Percentiles rank a stretch among this genome's conserved stretches.
Evolutionary conservation across 2,797 vertebrate species (phyloP).

Genomic region (Mareca strepera): DNA sequence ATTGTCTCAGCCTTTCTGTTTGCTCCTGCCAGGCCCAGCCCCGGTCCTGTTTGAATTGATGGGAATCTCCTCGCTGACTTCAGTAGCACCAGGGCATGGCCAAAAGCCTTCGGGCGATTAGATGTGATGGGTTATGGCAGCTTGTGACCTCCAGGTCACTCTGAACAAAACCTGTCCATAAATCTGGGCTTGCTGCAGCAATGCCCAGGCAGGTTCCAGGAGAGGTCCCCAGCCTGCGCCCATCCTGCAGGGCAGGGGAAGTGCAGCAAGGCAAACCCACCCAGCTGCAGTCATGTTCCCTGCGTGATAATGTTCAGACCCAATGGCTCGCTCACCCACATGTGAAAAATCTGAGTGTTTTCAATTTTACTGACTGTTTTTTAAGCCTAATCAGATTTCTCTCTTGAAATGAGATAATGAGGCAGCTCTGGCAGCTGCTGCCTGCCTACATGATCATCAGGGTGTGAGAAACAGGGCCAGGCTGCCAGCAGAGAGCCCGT

Average conservation of each 20-base stretch:
- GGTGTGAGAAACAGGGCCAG: not conserved
- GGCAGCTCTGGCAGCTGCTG: not conserved
- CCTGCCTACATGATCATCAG: not conserved
- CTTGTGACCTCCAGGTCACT: not conserved
- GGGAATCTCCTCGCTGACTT: not conserved
- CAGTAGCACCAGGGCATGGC: not conserved
- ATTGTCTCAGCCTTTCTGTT: not conserved
- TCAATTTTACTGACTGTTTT: constrained; percentile 11
- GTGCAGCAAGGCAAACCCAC: not conserved
- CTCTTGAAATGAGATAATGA: constrained; percentile 38
- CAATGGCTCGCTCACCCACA: not conserved
- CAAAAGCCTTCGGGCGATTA: not conserved
- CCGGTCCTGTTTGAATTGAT: not conserved
- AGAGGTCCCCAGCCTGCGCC: not conserved
- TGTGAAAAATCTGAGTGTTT: not conserved
- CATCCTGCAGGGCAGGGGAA: rapidly evolving
- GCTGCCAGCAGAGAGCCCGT: not conserved
- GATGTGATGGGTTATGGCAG: not conserved
- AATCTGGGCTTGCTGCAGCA: not conserved
- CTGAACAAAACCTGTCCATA: not conserved
- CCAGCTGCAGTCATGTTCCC: not conserved
- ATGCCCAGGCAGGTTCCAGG: not conserved
- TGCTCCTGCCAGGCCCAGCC: not conserved
- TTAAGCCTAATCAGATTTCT: constrained; percentile 41
- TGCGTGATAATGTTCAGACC: rapidly evolving